phyloP scores from a whole-genome alignment of 2,113 vertebrate species.

The Pachycephala philippinensis region DNA sequence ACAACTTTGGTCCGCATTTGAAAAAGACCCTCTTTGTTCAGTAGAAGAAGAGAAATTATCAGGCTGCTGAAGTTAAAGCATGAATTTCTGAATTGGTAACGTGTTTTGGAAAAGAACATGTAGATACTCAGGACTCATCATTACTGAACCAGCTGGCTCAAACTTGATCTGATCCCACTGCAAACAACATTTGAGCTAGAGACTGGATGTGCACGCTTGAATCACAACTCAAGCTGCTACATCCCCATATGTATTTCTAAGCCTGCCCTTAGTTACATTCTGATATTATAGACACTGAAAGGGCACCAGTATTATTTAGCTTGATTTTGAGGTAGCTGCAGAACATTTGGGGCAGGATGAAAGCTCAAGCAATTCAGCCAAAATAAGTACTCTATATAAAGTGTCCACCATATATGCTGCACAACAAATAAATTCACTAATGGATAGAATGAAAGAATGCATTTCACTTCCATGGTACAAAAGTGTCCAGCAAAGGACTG shows the following conservation, averaged over 20 bases:
- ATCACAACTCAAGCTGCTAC: neutral
- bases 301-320: neutral
- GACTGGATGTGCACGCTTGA: neutral
- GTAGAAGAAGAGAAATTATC: neutral
- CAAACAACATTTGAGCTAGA: slow-evolving; percentile 7
- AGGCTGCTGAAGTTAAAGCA: neutral
- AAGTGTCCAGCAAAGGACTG: neutral
- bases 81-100: neutral
- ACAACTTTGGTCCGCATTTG: neutral
- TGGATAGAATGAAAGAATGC: neutral
- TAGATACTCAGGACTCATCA: neutral
- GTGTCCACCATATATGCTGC: neutral
- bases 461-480: neutral
- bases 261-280: neutral
- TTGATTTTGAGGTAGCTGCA: neutral
- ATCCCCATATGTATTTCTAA: neutral
- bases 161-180: neutral
- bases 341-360: neutral
- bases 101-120: neutral
- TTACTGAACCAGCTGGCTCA: slow-evolving; percentile 3
- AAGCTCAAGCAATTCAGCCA: neutral
- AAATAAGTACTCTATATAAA: neutral
- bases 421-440: neutral
- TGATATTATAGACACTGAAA: neutral
- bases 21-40: neutral